Percentiles rank a stretch among this genome's conserved stretches.
These are phyloP conservation scores for Xestia xanthographa DNA, from an alignment of 2,888 invertebrate genomes.

Conservation along the genomic window DNA sequence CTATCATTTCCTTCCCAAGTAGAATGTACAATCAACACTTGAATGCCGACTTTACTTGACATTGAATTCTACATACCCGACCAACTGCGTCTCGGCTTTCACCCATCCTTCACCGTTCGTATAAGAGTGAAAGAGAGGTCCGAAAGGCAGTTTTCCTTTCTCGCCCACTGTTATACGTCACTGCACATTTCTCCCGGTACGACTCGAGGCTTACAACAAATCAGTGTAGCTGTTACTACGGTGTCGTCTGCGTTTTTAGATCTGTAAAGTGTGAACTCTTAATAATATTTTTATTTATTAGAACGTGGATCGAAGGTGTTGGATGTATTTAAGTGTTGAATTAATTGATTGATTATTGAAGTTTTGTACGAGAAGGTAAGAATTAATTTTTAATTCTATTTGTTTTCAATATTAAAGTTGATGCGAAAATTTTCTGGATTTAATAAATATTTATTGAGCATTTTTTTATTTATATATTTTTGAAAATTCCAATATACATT, in stretches of 20 bases:
- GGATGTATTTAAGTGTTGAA: slow-evolving; percentile 53
- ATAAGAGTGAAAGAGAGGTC: slow-evolving; percentile 78
- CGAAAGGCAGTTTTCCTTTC: slow-evolving; percentile 86
- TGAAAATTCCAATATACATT: background rate
- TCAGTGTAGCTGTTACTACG: slow-evolving; percentile 85
- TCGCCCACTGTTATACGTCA: slow-evolving; percentile 82
- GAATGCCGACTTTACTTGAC: slow-evolving; percentile 79
- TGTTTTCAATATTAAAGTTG: background rate
- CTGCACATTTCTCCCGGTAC: slow-evolving; percentile 86
- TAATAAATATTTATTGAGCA: background rate
- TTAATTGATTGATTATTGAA: slow-evolving; percentile 64
- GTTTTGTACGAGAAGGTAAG: slow-evolving; percentile 73
- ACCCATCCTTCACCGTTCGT: slow-evolving; percentile 77
- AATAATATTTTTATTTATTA: slow-evolving; percentile 77
- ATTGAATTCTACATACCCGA: slow-evolving; percentile 87
- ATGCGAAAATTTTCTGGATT: background rate
- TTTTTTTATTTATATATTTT: background rate
- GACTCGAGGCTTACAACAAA: slow-evolving; percentile 77
- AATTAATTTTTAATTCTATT: slow-evolving; percentile 13
- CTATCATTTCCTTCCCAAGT: slow-evolving; percentile 61
- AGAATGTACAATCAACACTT: slow-evolving; percentile 52
- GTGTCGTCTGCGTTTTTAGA: slow-evolving; percentile 85
- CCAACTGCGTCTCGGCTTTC: slow-evolving; percentile 83
- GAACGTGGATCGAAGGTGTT: slow-evolving; percentile 73
- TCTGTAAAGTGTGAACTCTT: slow-evolving; percentile 70